Evolutionary conservation across 92 coral and sea anemone genomes (phyloP), one percentile per base, ranked within the genome.

Genomic region (Actinostola sp.): DNA sequence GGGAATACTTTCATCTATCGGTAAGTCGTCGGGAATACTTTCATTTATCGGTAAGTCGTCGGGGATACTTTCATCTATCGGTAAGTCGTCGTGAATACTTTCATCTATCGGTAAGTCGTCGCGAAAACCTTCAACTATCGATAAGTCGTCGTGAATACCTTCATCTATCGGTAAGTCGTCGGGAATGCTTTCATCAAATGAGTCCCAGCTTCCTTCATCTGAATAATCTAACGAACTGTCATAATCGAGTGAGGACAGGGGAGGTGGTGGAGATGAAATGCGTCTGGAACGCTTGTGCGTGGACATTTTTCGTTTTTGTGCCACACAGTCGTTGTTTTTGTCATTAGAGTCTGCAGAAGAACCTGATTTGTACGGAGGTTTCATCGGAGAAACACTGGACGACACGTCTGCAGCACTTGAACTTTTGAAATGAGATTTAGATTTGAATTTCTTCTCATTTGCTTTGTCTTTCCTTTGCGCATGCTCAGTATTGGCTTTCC

Each of bases 401-500:
- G n/a, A n/a, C n/a, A n/a, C 36, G 33, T 30, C 52, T 0, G 45
- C 50, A 31, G 50, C 48, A 39, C 21, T 59, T 59, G 65, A 9
- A 59, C 44, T 65, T 17, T 44, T 65, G 27, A 44, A 34, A 7
- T 39, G 43, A 68, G 74, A 66, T 11, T 38, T 33, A n/a, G 38
- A 61, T 30, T 20, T 50, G 19, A 21, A 24, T 68, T 68, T 68
- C 49, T 68, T 75, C 20, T 73, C 80, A 8, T 38, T 50, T 25
- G 71, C 17, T 41, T 87, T 85, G 56, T 73, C 86, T 29, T 77
- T 77, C 30, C 61, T 79, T 61, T 72, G 81, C 41, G 68, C 72
- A n/a, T n/a, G n/a, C n/a, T n/a, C n/a, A n/a, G n/a, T n/a, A n/a
- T 87, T 85, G 56, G 72, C 86, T 29, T 77, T 77, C 30, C 61